phyloP scores from a whole-genome alignment of 1,140 invertebrate genomes.

The Campoletis sonorensis region DNA sequence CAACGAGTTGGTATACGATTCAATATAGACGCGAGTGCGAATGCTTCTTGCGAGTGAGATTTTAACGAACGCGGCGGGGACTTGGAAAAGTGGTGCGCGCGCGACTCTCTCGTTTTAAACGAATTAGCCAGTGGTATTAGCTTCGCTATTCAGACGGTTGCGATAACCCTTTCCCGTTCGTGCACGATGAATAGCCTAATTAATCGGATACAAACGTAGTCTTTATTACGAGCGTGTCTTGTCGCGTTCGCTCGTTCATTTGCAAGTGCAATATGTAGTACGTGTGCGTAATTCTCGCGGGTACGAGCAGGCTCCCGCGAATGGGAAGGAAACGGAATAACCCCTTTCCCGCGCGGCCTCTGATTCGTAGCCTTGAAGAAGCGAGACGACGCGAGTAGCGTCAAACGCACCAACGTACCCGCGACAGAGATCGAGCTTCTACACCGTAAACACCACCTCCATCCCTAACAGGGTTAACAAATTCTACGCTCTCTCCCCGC shows the following conservation, averaged over 20 bases:
- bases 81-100: too few species aligned
- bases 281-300: too few species aligned
- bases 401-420: background rate
- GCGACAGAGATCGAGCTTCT: constrained; percentile 22
- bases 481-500: constrained; percentile 41
- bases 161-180: constrained; percentile 41
- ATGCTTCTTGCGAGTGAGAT: too few species aligned
- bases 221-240: constrained; percentile 20
- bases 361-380: constrained; percentile 8
- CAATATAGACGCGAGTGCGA: too few species aligned
- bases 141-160: constrained; percentile 44
- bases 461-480: constrained; percentile 46
- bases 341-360: background rate
- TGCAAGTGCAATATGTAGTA: too few species aligned
- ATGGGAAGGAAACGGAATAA: background rate
- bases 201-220: constrained; percentile 32
- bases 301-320: background rate
- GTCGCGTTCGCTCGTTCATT: too few species aligned
- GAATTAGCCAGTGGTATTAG: constrained; percentile 43
- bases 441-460: constrained; percentile 16
- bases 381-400: background rate
- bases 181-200: constrained; percentile 45
- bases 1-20: too few species aligned
- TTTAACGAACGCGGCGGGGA: too few species aligned
- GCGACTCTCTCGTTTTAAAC: constrained; percentile 16